Evolutionary conservation across 2,113 vertebrate genomes (phyloP).

Genomic region (Phylloscopus whistleri): DNA sequence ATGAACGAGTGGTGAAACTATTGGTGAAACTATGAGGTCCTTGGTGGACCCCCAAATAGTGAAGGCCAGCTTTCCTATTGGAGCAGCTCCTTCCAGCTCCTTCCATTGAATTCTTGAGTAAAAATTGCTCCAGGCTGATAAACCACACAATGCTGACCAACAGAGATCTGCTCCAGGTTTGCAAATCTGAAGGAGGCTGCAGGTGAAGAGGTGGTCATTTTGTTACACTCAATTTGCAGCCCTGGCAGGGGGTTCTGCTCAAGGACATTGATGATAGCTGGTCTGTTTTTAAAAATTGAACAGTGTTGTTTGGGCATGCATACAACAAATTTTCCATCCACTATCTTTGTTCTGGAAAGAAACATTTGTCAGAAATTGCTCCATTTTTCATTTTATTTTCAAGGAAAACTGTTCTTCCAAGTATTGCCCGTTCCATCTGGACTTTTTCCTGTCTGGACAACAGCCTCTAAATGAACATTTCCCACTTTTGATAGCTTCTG

Average conservation of each 20-base stretch:
- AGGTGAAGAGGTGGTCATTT: not conserved
- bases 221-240: rapidly evolving
- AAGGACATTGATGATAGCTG: not conserved
- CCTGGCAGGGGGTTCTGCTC: not conserved
- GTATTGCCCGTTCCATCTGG: not conserved
- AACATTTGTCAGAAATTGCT: not conserved
- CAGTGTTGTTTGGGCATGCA: not conserved
- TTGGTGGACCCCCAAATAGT: not conserved
- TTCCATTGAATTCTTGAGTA: not conserved
- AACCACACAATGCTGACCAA: not conserved
- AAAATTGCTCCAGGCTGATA: not conserved
- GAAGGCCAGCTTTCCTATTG: not conserved
- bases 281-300: not conserved
- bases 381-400: not conserved
- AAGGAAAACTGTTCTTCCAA: not conserved
- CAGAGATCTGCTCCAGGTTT: not conserved
- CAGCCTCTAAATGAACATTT: not conserved
- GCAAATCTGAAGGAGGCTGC: not conserved
- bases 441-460: not conserved
- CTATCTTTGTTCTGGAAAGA: not conserved
- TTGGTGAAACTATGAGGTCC: not conserved
- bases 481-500: not conserved
- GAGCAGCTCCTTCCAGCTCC: not conserved
- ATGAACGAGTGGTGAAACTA: not conserved
- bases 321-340: not conserved